phyloP scores from a whole-genome alignment of 2,888 invertebrate genomes.

The Oegoconia quadripuncta region DNA sequence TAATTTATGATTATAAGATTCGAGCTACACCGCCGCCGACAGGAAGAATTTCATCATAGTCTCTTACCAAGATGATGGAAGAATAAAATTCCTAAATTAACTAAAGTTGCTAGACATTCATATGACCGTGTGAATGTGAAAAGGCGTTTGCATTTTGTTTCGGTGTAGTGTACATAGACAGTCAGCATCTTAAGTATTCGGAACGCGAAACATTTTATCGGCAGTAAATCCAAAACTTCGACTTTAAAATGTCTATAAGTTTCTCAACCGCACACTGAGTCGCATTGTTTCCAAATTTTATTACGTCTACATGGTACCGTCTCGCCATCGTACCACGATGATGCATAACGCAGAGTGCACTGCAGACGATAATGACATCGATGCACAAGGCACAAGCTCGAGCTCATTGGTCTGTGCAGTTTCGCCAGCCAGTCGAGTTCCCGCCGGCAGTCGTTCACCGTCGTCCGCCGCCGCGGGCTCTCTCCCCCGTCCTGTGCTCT shows the following conservation, averaged over 20 bases:
- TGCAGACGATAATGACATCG: neutral
- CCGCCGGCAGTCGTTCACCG: slow-evolving; percentile 2
- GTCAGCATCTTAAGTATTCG: no score
- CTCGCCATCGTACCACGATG: neutral
- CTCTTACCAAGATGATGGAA: no score
- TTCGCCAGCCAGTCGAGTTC: slow-evolving; percentile 1
- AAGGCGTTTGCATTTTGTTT: no score
- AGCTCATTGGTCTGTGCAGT: neutral
- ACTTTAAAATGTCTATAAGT: neutral
- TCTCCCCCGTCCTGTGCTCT: slow-evolving; percentile 3
- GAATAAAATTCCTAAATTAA: no score
- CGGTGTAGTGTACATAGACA: no score
- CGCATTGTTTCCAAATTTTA: slow-evolving; percentile 11
- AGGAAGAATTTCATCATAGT: no score
- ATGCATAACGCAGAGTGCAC: slow-evolving; percentile 1
- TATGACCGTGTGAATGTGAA: no score
- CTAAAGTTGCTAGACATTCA: no score
- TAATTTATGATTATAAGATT: no score
- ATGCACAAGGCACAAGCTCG: neutral
- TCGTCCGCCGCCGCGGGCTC: slow-evolving; percentile 17
- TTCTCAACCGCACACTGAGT: neutral
- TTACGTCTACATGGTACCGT: slow-evolving; percentile 10
- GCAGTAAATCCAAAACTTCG: no score
- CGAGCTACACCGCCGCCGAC: no score
- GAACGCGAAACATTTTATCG: no score